Evolutionary conservation across 2,888 invertebrate genomes (phyloP), one percentile per base, ranked within the genome.

Genomic region (Melanargia galathea): DNA sequence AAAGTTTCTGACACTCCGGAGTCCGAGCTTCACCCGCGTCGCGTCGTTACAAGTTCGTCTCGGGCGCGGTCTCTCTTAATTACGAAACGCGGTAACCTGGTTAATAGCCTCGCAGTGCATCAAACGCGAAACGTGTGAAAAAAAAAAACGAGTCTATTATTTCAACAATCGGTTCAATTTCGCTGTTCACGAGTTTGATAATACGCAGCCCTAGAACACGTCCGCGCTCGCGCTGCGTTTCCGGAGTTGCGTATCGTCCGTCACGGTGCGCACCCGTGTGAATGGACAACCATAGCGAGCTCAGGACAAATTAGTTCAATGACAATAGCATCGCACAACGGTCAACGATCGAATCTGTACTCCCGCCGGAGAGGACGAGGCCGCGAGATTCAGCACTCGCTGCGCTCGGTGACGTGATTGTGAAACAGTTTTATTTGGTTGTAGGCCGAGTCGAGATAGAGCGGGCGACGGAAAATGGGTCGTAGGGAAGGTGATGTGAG

Each of bases 61-160:
- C 63, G 64, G 67, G 64, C 56, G 67, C 57, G 76, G 73, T 74
- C 73, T 70, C 76, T 73, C 78, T 85, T 84, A 83, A 87, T 87
- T 85, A 83, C 75, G 81, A 87, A 87, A 80, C 78, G 77, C 82
- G 82, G 84, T 84, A 89, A 90, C 85, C 88, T 73, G 90, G 90
- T 84, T 90, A 92, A 92, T 87, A 89, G 83, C 93, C 91, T 84
- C 82, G 80, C 77, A 77, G 74, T 76, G 70, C 73, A 70, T 73
- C 75, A 76, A 77, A 75, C 79, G 78, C 75, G 75, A 78, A 81
- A 81, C 85, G 87, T 90, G 90, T 79, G 90, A 89, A 88, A 79
- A 56, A n/a, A 26, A 51, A 8, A 38, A 22, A 61, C 35, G n/a
- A n/a, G n/a, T 51, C 51, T 51, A 62, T 65, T 58, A 58, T 67